Base-by-base conservation (phyloP, 2,797 vertebrate genomes). In the Cetoscarus ocellatus region DNA sequence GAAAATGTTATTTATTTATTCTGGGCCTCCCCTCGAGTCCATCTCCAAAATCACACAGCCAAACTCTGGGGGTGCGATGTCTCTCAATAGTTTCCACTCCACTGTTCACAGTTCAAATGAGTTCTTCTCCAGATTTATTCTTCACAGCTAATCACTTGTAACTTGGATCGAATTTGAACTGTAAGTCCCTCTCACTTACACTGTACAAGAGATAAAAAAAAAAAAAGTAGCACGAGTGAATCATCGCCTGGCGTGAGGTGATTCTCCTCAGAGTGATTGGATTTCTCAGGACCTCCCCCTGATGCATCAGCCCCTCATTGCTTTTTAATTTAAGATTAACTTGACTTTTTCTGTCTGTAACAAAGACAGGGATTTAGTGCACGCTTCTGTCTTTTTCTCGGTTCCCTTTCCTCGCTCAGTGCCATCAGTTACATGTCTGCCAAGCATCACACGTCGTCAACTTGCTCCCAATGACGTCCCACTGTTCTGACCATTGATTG, bases 401-500 rank as follows among this genome's bases (percentile, higher is more conserved):
- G 74, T 73, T 40, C 38, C 89, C 73, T 71, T 73, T 43, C 77
- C 76, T 92, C 79, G 67, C 93, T 92, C 90, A 67, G 84, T 91
- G 86, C 91, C 93, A 91, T 93, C 92, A 84, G 91, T 90, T 91
- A 90, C 91, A 89, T 48, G 69, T 91, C 93, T 94, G 90, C 91
- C 73, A 91, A 88, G 89, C 90, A 94, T 88, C 87, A 91, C 89
- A 80, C 80, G 91, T 86, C 74, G 93, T 95, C 93, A 95, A 87
- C 92, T 94, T 93, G 94, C 93, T 95, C 91, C 93, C 94, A 81
- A 88, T 95, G 93, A 94, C 95, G 96, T 96, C 94, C 96, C 96
- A 93, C 92, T 95, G 96, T 96, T 96, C 94, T 95, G 89, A 91
- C 84, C 91, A 83, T 90, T 95, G 95, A 96, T 84, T 97, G 95